Evolutionary conservation across 2,113 vertebrate genomes (phyloP), one percentile per base, ranked within the genome.

Genomic region (Brachionichthys hirsutus): DNA sequence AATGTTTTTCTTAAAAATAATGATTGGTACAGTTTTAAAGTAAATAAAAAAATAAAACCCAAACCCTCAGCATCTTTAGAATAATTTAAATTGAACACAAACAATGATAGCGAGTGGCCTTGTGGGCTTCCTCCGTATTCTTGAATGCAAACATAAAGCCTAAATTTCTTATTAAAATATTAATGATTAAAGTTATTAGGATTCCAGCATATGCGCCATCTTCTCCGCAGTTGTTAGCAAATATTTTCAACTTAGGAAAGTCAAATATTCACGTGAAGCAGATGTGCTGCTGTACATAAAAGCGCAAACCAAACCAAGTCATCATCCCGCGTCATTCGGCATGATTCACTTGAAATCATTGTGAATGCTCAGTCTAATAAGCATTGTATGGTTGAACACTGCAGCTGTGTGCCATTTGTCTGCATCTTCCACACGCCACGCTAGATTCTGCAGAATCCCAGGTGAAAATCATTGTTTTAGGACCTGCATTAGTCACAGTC

Each of bases 141-240:
- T n/a, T 20, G 9, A 40, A 38, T 46, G 13, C 43, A 34, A 34
- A 35, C 49, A 35, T 55, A 55, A 41, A 18, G n/a, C n/a, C 19
- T 45, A 19, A 40, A 40, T 18, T 17, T 56, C 2, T 13, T 50
- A 2, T 11, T 43, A 14, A 51, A 52, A 70, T 56, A 47, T 47
- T n/a, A 6, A 30, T 30, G 38, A 54, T 20, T 54, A 14, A 30
- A 46, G 11, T 47, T 58, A 59, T 66, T 48, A 67, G 11, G 56
- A 52, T 58, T 14, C 2, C 16, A 41, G 38, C 49, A 62, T 54
- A 40, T 30, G 40, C 16, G 50, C 51, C 68, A 72, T 69, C 62
- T 73, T 61, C 19, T 77, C 14, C 18, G 5, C 13, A 41, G 7
- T 20, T 42, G 14, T 49, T 51, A 20, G 38, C 19, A 12, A 51